Evolutionary conservation across 2,888 invertebrate genomes (phyloP).

Genomic region (Chymomyza amoena): DNA sequence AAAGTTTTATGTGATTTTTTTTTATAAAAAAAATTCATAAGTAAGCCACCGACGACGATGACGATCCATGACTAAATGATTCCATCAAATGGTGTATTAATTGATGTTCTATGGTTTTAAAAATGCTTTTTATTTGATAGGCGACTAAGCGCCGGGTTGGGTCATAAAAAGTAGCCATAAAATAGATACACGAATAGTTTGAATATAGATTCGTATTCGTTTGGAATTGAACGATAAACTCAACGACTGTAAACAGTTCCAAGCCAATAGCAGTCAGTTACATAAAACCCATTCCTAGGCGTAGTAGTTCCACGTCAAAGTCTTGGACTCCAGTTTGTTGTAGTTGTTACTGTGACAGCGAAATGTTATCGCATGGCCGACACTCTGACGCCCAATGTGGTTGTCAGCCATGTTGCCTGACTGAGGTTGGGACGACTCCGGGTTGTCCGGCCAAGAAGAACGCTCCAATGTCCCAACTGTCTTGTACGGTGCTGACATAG

Average conservation of each 20-base stretch:
- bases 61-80: not conserved
- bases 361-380: not conserved
- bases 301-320: not conserved
- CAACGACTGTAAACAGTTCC: not conserved
- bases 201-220: not conserved
- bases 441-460: not conserved
- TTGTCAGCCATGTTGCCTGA: not conserved
- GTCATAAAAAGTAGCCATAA: not conserved
- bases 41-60: not conserved
- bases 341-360: not conserved
- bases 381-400: not conserved
- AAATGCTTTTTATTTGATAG: not conserved
- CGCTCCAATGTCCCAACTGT: constrained; percentile 1
- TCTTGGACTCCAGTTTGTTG: not conserved
- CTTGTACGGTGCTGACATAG: constrained; percentile 10
- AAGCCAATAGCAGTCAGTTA: not conserved
- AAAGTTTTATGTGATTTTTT: not conserved
- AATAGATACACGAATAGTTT: not conserved
- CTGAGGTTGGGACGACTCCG: not conserved
- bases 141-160: not conserved
- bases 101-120: not conserved
- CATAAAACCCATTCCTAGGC: not conserved
- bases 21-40: not conserved
- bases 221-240: not conserved
- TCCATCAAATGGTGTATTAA: not conserved